Percentiles rank a stretch among this genome's conserved stretches.
phyloP scores from a whole-genome alignment of 2,797 vertebrate species.

The Pygocentrus nattereri region DNA sequence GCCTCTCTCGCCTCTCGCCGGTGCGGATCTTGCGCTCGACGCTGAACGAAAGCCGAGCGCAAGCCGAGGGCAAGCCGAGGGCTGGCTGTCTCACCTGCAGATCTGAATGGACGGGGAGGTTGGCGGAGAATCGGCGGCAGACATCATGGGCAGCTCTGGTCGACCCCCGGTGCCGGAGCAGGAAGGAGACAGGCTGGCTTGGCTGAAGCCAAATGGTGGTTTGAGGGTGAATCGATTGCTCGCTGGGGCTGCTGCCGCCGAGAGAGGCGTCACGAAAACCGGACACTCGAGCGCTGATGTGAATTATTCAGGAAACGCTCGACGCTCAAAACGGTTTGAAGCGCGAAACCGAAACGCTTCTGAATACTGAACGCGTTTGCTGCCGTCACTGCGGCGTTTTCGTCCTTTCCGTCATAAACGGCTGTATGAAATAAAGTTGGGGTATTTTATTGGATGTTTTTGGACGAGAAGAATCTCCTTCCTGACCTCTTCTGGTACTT shows the following conservation, averaged over 20 bases:
- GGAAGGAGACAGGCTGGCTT: slow-evolving; percentile 26
- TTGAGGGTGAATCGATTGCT: slow-evolving; percentile 46
- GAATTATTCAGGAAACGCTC: neutral
- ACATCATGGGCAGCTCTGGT: slow-evolving; percentile 68
- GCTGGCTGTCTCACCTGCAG: slow-evolving; percentile 81
- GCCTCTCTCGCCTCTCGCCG: neutral
- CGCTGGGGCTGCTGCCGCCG: neutral
- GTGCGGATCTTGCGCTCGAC: neutral
- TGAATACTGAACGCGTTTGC: neutral
- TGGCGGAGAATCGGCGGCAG: slow-evolving; percentile 64
- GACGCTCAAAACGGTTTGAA: neutral
- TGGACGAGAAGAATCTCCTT: neutral
- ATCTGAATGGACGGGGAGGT: slow-evolving; percentile 82
- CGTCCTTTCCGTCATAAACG: neutral
- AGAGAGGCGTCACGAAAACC: neutral
- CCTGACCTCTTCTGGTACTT: too few species aligned
- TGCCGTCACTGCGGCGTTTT: neutral
- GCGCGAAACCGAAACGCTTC: neutral
- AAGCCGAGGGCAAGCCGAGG: too few species aligned
- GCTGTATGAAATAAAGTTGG: neutral
- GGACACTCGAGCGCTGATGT: neutral
- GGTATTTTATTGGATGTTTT: neutral
- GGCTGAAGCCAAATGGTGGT: slow-evolving; percentile 29
- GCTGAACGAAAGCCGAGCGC: too few species aligned
- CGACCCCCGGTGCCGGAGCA: slow-evolving; percentile 53